Percentiles rank a stretch among this genome's conserved stretches.
phyloP scores from a whole-genome alignment of 1,140 invertebrate species.

The Zaprionus inermis region DNA sequence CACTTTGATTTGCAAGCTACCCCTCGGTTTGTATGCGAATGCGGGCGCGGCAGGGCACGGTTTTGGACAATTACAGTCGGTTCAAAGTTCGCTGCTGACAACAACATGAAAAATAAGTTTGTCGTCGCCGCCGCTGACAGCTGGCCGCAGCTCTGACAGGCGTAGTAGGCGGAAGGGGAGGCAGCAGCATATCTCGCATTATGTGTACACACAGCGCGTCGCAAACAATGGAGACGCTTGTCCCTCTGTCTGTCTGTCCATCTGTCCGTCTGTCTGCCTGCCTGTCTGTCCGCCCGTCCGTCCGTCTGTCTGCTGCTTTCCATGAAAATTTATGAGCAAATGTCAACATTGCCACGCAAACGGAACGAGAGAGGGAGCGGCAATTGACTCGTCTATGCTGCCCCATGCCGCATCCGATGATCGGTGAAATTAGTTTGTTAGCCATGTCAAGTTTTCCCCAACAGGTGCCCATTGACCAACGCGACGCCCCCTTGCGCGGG shows the following conservation, averaged over 20 bases:
- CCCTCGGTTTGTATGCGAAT: neutral
- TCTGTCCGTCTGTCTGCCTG: neutral
- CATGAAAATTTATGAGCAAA: constrained; percentile 66
- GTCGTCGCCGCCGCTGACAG: constrained; percentile 49
- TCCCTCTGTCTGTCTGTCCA: constrained; percentile 17
- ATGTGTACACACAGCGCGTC: constrained; percentile 39
- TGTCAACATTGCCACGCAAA: constrained; percentile 65
- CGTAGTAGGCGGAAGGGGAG: no score
- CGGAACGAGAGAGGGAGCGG: constrained; percentile 18
- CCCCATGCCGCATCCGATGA: constrained; percentile 25
- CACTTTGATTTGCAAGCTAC: constrained; percentile 10
- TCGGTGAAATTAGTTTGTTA: constrained; percentile 69
- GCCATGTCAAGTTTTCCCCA: constrained; percentile 60
- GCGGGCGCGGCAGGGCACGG: neutral
- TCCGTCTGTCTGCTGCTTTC: constrained; percentile 30
- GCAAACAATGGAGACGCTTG: constrained; percentile 63
- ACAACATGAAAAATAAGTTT: constrained; percentile 23
- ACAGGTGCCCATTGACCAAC: constrained; percentile 29
- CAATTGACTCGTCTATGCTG: constrained; percentile 18
- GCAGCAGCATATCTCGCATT: constrained; percentile 33
- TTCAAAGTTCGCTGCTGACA: constrained; percentile 28
- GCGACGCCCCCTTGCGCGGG: constrained; percentile 14
- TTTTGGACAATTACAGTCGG: constrained; percentile 28
- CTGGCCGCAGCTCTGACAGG: constrained; percentile 25
- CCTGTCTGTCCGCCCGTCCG: constrained; percentile 12